Percentiles rank a stretch among this genome's conserved stretches.
Evolutionary conservation across 2,113 vertebrate genomes (phyloP).

Genomic region (Phyllostomus hastatus): DNA sequence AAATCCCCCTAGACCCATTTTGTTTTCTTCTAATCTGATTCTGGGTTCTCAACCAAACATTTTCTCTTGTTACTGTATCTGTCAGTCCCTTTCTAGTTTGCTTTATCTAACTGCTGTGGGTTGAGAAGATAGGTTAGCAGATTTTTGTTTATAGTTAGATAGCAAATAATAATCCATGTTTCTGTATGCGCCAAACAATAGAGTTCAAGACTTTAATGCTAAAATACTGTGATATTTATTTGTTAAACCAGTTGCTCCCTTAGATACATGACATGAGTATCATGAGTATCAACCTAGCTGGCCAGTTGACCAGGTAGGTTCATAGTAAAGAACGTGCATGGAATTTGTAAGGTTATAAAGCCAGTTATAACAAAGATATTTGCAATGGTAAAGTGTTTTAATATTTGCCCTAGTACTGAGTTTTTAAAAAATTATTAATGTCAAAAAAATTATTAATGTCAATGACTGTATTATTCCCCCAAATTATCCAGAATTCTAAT

Average conservation of each 20-base stretch:
- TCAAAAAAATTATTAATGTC: background rate
- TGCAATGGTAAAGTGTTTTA: background rate
- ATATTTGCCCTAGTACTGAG: background rate
- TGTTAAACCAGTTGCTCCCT: background rate
- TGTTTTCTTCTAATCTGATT: slow-evolving; percentile 5
- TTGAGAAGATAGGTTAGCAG: background rate
- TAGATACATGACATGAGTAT: background rate
- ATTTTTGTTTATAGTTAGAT: slow-evolving; percentile 38
- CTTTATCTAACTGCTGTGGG: background rate
- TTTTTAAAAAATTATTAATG: background rate
- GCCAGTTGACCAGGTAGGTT: background rate
- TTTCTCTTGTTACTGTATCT: background rate
- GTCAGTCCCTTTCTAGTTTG: background rate
- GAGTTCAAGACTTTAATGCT: slow-evolving; percentile 25
- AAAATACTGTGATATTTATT: background rate
- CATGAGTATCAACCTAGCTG: too few relatives aligned
- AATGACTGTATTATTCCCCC: background rate
- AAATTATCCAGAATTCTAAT: slow-evolving; percentile 78
- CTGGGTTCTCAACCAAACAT: background rate
- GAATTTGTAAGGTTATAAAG: background rate
- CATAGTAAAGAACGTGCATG: background rate
- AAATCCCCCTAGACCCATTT: background rate
- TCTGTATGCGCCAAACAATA: background rate
- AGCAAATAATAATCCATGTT: background rate
- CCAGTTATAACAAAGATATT: background rate